Conservation (phyloP, 2,888 invertebrate genomes). For the Orthosia gracilis region DNA sequence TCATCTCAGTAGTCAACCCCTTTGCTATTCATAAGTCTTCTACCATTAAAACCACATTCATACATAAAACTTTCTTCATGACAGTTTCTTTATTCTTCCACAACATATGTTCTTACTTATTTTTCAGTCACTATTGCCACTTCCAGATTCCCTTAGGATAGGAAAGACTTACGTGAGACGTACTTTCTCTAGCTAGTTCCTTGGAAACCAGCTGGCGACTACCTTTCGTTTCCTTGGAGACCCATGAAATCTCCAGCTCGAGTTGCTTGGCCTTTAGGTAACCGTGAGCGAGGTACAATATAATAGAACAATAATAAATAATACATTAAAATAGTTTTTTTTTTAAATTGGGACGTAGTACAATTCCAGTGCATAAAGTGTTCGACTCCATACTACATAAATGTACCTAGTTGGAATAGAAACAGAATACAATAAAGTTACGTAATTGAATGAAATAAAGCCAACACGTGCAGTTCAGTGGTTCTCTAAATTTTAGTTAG, state of each 20-base stretch:
- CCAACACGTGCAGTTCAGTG: background rate
- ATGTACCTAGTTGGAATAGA: background rate
- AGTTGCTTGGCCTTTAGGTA: conserved; percentile 99
- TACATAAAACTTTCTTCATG: too few species aligned
- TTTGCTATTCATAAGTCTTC: too few species aligned
- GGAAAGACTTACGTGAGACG: too few species aligned
- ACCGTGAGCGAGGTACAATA: conserved; percentile 95
- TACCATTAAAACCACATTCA: too few species aligned
- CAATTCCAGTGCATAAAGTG: background rate
- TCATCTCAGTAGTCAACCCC: too few species aligned
- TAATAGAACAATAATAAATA: conserved; percentile 2
- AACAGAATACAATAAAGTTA: too few species aligned
- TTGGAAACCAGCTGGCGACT: conserved; percentile 95
- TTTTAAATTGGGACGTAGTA: background rate
- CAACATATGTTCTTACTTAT: too few species aligned
- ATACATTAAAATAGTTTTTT: too few species aligned
- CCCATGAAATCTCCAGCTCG: conserved; percentile 98
- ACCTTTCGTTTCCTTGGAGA: conserved; percentile 95
- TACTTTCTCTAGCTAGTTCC: conserved; percentile 92
- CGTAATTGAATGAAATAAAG: background rate
- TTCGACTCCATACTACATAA: background rate
- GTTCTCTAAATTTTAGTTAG: background rate
- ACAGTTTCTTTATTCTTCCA: too few species aligned
- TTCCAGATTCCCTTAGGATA: too few species aligned
- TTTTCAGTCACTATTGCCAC: too few species aligned